Percentiles rank a stretch among this genome's conserved stretches.
Conservation (phyloP, 2,888 invertebrate genomes). For the Macaria liturata region DNA sequence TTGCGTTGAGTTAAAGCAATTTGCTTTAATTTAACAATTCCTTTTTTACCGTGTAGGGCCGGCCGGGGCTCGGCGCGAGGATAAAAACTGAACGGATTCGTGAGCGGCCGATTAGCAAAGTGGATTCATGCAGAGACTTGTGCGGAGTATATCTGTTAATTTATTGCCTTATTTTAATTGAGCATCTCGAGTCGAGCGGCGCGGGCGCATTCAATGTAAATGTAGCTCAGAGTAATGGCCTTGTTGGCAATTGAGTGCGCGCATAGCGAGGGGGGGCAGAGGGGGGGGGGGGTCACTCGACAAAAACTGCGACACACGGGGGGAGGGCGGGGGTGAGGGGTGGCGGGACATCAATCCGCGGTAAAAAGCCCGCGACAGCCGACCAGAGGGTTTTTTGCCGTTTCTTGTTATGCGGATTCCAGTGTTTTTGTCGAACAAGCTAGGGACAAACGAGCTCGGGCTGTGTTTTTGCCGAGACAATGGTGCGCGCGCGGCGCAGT, state of each 20-base stretch:
- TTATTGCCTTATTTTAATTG: constrained; percentile 78
- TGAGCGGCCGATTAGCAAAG: constrained; percentile 24
- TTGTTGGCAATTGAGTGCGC: constrained; percentile 56
- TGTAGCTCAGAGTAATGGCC: constrained; percentile 69
- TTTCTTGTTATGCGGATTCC: constrained; percentile 76
- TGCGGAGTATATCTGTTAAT: constrained; percentile 57
- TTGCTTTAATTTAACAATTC: too few relatives aligned
- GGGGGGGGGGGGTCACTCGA: constrained; percentile 33
- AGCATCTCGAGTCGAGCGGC: constrained; percentile 49
- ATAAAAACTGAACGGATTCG: constrained; percentile 22
- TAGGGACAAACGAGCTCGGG: constrained; percentile 63
- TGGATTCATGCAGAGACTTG: constrained; percentile 33
- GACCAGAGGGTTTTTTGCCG: constrained; percentile 58
- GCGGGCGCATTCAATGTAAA: constrained; percentile 77
- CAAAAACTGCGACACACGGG: constrained; percentile 29
- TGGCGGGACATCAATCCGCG: constrained; percentile 61
- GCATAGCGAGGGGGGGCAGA: constrained; percentile 21
- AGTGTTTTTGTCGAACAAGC: constrained; percentile 66
- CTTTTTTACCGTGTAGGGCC: too few relatives aligned
- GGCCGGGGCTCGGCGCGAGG: constrained; percentile 1
- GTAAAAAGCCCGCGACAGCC: constrained; percentile 65
- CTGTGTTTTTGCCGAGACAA: constrained; percentile 64
- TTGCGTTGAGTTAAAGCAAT: too few relatives aligned
- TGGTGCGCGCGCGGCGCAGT: constrained; percentile 53
- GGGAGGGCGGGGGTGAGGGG: constrained; percentile 29